Evolutionary conservation across 2,113 vertebrate genomes (phyloP).

Genomic region (Atherinomorus stipes): DNA sequence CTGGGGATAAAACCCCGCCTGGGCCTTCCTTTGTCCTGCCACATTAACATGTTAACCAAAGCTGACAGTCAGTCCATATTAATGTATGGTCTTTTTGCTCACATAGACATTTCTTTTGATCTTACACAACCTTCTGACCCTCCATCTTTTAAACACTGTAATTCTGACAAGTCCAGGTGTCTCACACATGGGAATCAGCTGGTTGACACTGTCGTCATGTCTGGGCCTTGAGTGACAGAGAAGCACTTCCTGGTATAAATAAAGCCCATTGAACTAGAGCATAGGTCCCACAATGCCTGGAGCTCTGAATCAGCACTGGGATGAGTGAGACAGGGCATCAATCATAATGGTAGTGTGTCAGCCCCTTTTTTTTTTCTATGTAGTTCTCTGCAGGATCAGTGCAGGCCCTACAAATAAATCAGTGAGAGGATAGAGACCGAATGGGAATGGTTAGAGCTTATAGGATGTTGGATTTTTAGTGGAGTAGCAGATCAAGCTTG

Average conservation of each 20-base stretch:
- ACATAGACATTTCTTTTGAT: not conserved
- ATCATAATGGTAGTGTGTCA: conserved; percentile 61
- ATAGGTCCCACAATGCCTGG: conserved; percentile 41
- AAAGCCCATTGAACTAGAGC: conserved; percentile 53
- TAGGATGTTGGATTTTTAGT: conserved; percentile 17
- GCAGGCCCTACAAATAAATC: conserved; percentile 60
- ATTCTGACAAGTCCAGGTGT: conserved; percentile 4
- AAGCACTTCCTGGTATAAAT: conserved; percentile 54
- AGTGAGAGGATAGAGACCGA: conserved; percentile 44
- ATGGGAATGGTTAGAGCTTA: conserved; percentile 28
- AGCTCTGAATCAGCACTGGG: conserved; percentile 67
- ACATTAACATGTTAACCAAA: not conserved
- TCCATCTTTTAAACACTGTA: not conserved
- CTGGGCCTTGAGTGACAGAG: conserved; percentile 50
- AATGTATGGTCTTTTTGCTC: conserved; percentile 8
- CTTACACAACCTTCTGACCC: conserved; percentile 12
- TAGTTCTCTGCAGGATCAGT: conserved; percentile 48
- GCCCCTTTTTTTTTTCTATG: conserved; percentile 46
- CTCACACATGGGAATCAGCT: conserved; percentile 30
- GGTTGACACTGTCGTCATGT: conserved; percentile 42
- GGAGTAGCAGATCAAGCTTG: conserved; percentile 20
- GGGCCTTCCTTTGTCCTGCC: too few relatives aligned
- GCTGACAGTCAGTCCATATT: not conserved
- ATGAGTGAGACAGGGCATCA: conserved; percentile 62
- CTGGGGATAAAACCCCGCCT: too few relatives aligned